Conservation (phyloP, 2,113 vertebrate species). For the Quiscalus mexicanus region DNA sequence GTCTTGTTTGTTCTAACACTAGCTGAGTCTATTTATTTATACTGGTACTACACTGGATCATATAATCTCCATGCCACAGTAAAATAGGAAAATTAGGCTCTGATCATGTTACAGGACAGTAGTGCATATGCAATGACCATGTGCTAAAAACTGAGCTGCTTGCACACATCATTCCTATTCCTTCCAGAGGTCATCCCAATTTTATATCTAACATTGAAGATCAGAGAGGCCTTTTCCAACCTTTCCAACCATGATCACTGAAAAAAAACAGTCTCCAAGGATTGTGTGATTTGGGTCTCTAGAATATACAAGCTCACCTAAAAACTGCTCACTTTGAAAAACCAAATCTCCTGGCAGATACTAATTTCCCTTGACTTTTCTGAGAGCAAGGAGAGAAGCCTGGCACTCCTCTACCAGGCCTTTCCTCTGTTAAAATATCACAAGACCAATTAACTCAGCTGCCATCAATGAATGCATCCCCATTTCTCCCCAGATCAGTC, state of each 20-base stretch:
- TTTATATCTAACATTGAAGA: background rate
- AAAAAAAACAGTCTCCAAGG: background rate
- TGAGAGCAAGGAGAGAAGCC: background rate
- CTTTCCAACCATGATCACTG: background rate
- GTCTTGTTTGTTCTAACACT: background rate
- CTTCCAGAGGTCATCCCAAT: background rate
- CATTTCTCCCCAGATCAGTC: background rate
- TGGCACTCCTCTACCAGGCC: background rate
- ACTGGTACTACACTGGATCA: background rate
- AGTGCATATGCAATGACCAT: background rate
- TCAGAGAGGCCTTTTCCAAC: background rate
- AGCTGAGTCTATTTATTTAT: background rate
- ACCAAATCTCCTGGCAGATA: background rate
- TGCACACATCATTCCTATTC: background rate
- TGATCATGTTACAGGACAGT: background rate
- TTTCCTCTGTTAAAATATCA: no score
- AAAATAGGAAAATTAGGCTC: background rate
- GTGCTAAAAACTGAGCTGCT: background rate
- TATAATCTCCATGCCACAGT: background rate
- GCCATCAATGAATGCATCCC: background rate
- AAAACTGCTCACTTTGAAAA: background rate
- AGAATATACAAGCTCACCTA: background rate
- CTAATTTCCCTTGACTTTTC: background rate
- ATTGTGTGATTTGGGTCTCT: background rate
- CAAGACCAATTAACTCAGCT: background rate